A percentile compares a stretch with the other conserved stretches of the same genome.
Conservation (phyloP, 2,888 invertebrate species). For the Diplazon laetatorius region DNA sequence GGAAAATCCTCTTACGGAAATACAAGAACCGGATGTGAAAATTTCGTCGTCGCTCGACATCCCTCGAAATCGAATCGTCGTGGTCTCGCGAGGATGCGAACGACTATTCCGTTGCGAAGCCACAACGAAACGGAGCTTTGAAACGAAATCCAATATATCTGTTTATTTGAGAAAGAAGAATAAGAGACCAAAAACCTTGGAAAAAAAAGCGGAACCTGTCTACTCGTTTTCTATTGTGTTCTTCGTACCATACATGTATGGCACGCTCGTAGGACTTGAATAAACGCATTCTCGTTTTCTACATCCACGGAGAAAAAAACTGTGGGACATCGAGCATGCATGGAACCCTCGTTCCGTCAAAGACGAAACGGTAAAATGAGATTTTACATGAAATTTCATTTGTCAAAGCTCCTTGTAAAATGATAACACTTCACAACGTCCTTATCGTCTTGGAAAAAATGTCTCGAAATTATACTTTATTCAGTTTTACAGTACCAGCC, state of each 20-base stretch:
- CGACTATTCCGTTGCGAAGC: conserved; percentile 29
- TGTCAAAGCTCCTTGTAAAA: conserved; percentile 9
- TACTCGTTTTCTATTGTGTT: conserved; percentile 4
- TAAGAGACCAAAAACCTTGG: not conserved
- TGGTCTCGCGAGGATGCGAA: conserved; percentile 32
- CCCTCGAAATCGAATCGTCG: conserved; percentile 43
- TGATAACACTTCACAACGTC: not conserved
- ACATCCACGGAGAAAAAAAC: conserved; percentile 35
- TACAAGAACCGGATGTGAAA: conserved; percentile 42
- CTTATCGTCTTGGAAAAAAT: not conserved
- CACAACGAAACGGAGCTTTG: conserved; percentile 9
- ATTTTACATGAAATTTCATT: conserved; percentile 40
- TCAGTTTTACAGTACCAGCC: not conserved
- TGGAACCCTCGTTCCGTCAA: conserved; percentile 19
- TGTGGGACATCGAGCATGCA: conserved; percentile 25
- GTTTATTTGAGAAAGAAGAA: conserved; percentile 28
- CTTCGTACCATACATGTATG: conserved; percentile 16
- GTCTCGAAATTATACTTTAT: not conserved
- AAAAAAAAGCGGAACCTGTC: conserved; percentile 32
- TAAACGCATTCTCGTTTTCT: conserved; percentile 33
- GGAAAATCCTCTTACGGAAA: conserved; percentile 37
- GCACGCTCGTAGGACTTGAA: conserved; percentile 4
- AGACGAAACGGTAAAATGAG: conserved; percentile 29
- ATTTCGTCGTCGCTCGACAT: conserved; percentile 25
- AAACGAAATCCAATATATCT: conserved; percentile 53